Base-by-base conservation (phyloP, 2,888 invertebrate genomes). In the Archips xylosteana region DNA sequence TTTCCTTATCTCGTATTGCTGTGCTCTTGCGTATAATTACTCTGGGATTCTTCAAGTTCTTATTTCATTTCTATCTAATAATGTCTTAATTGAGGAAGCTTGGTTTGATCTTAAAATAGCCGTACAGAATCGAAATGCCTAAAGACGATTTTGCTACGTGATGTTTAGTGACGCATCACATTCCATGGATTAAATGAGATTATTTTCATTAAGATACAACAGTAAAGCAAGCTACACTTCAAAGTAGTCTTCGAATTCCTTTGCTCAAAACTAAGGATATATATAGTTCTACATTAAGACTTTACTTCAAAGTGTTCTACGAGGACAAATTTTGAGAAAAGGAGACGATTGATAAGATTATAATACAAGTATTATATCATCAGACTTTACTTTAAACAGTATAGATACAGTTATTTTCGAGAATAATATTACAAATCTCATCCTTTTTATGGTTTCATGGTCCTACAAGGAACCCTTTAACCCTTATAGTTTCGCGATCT, bases 41-140 rank as follows among this genome's bases (percentile, higher is more conserved):
- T 12, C 15, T 42, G 45, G 23, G 34, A 45, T 49, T 47, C 34
- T 34, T n/a, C 8, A 34, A 36, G 49, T n/a, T 63, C 49, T 32
- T 64, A 59, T 69, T 64, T 15, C 49, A 64, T 64, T 60, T 42
- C 36, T 10, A 34, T 36, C 13, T 36, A 65, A 36, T 23, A 42
- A 72, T 67, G 63, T 49, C 8, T 68, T 47, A 63, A 67, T 62
- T 63, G 45, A 63, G n/a, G 49, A 39, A 32, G 60, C 23, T 64
- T 15, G 51, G 34, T 65, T 68, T 73, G 68, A 68, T 68, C 68
- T 68, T 59, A 59, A 32, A 59, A 73, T 73, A 73, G 8, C 23
- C 3, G 5, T 47, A 10, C 12, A 36, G 15, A 39, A 63, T 49
- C 61, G 49, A 32, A 15, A 36, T 51, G 42, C 54, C 39, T 49